Conservation (phyloP, 2,888 invertebrate genomes). For the Mayetiola destructor region DNA sequence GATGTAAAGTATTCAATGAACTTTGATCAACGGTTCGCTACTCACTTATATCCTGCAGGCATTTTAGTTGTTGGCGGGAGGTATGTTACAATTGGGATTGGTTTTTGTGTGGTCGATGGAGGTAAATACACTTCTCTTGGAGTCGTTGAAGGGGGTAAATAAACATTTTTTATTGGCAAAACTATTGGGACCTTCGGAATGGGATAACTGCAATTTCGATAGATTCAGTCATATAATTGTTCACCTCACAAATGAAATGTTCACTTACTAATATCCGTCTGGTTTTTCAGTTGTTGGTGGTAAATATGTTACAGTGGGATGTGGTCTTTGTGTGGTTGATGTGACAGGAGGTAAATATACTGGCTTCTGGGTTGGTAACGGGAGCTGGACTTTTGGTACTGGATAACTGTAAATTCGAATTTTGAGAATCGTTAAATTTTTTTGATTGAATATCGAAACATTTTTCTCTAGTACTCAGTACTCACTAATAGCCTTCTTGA, state of each 20-base stretch:
- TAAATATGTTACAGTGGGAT: background rate
- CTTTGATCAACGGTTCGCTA: too few species aligned
- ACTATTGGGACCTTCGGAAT: too few species aligned
- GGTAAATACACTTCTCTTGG: background rate
- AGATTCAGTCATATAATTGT: too few species aligned
- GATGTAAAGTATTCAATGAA: too few species aligned
- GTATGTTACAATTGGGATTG: conserved; percentile 1
- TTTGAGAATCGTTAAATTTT: background rate
- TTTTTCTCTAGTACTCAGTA: background rate
- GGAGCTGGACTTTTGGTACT: background rate
- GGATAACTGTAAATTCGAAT: background rate
- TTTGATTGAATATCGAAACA: background rate
- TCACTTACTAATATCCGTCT: too few species aligned
- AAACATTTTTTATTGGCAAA: too few species aligned
- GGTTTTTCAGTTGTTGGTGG: background rate
- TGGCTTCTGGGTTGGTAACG: background rate
- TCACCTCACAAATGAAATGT: too few species aligned
- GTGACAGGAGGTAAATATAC: background rate
- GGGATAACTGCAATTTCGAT: too few species aligned
- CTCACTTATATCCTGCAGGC: too few species aligned
- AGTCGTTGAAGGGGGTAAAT: background rate
- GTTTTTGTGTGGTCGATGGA: background rate
- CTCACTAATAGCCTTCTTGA: background rate
- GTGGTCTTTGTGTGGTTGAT: background rate
- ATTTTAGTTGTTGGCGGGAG: background rate